Evolutionary conservation across 2,797 vertebrate genomes (phyloP).

Genomic region (Podarcis siculus): DNA sequence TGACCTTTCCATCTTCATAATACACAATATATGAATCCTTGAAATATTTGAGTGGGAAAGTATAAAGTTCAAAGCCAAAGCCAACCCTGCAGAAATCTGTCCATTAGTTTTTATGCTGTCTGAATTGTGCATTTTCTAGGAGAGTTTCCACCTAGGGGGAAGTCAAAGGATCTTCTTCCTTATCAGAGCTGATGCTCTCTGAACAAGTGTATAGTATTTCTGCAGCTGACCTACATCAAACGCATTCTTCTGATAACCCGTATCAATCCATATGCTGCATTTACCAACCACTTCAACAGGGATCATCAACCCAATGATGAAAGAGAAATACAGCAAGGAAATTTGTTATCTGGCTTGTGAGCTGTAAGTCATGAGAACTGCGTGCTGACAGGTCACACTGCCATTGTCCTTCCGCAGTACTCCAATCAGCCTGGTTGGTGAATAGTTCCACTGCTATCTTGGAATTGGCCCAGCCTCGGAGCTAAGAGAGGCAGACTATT

Average conservation of each 20-base stretch:
- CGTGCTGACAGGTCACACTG: slow-evolving; percentile 16
- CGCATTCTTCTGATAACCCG: neutral
- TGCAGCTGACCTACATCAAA: neutral
- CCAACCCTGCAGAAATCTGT: neutral
- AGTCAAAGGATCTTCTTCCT: neutral
- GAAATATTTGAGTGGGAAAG: neutral
- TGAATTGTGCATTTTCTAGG: neutral
- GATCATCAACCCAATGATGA: slow-evolving; percentile 3
- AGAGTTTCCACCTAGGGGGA: slow-evolving; percentile 20
- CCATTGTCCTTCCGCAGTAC: slow-evolving; percentile 8
- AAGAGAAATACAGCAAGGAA: neutral
- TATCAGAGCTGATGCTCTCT: neutral
- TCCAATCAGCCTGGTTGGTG: neutral
- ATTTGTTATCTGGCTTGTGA: slow-evolving; percentile 21
- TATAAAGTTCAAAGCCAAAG: neutral
- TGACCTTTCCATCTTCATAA: neutral
- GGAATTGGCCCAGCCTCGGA: neutral
- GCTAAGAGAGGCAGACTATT: neutral
- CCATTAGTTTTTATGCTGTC: neutral
- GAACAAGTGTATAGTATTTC: neutral
- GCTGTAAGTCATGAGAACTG: neutral
- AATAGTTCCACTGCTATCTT: neutral
- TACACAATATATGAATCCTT: neutral
- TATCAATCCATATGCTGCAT: neutral
- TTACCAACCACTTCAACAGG: slow-evolving; percentile 12